A percentile compares a stretch with the other conserved stretches of the same genome.
These are phyloP conservation scores for Hirtodrosophila histrioides DNA, from an alignment of 2,888 invertebrate species.

Conservation along the genomic window DNA sequence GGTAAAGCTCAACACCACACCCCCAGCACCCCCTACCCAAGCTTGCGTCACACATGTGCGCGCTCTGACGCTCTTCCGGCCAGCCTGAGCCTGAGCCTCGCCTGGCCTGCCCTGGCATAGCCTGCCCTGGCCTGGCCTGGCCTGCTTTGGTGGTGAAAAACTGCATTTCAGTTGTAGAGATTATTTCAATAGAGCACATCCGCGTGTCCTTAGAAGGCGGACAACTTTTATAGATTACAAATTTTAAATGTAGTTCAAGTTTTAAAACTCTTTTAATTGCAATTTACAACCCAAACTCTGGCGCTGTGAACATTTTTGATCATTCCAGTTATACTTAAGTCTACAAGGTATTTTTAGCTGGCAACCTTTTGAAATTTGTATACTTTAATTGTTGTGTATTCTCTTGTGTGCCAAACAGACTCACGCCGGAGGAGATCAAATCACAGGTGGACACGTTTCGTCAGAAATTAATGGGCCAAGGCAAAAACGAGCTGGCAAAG, in stretches of 20 bases:
- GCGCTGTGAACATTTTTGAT: no score
- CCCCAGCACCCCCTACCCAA: conserved; percentile 25
- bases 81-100: conserved; percentile 23
- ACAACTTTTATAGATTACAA: conserved; percentile 16
- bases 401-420: conserved; percentile 86
- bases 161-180: conserved; percentile 80
- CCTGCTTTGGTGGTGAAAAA: conserved; percentile 64
- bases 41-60: conserved; percentile 46
- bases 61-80: conserved; percentile 44
- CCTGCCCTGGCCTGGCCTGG: conserved; percentile 28
- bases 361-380: no score
- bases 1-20: background rate
- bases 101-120: conserved; percentile 18
- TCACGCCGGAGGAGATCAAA: conserved; percentile 93
- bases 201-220: conserved; percentile 40
- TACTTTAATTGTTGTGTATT: background rate
- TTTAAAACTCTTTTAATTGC: background rate
- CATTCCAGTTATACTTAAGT: no score
- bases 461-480: conserved; percentile 91
- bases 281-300: no score
- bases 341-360: background rate
- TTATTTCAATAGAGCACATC: conserved; percentile 72
- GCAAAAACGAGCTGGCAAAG: conserved; percentile 86
- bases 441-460: conserved; percentile 94
- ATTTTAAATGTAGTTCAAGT: conserved; percentile 17